phyloP scores from a whole-genome alignment of 2,888 invertebrate genomes.

The Timandra comae region DNA sequence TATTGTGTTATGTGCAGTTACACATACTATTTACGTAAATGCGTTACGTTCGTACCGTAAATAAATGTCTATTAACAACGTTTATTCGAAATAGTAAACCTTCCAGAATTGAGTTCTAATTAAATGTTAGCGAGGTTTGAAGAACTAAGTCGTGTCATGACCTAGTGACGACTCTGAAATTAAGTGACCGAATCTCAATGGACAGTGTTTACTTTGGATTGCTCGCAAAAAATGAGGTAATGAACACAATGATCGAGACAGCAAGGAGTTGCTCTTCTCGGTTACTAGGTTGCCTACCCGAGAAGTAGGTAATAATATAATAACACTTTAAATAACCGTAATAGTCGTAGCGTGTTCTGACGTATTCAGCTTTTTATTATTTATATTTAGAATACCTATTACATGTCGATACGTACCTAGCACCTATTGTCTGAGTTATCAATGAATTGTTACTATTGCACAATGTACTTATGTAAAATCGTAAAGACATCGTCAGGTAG shows the following conservation, averaged over 20 bases:
- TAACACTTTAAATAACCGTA: no score
- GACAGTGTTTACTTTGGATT: conserved; percentile 28
- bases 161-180: conserved; percentile 20
- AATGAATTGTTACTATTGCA: no score
- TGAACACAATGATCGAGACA: conserved; percentile 39
- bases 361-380: no score
- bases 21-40: conserved; percentile 14
- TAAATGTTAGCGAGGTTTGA: conserved; percentile 5
- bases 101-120: conserved; percentile 10
- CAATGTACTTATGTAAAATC: no score
- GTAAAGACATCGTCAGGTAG: no score
- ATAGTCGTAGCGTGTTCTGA: no score
- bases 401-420: no score
- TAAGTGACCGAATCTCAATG: conserved; percentile 25
- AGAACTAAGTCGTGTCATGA: conserved; percentile 30
- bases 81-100: conserved; percentile 6
- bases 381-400: no score
- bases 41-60: conserved; percentile 7
- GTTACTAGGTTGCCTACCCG: conserved; percentile 60
- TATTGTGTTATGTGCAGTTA: conserved; percentile 9
- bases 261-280: conserved; percentile 29
- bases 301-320: no score
- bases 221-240: conserved; percentile 52
- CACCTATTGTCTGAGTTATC: no score
- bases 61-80: conserved; percentile 1